A percentile compares a stretch with the other conserved stretches of the same genome.
phyloP scores from a whole-genome alignment of 2,113 vertebrate genomes.

The Hemiprocne comata region DNA sequence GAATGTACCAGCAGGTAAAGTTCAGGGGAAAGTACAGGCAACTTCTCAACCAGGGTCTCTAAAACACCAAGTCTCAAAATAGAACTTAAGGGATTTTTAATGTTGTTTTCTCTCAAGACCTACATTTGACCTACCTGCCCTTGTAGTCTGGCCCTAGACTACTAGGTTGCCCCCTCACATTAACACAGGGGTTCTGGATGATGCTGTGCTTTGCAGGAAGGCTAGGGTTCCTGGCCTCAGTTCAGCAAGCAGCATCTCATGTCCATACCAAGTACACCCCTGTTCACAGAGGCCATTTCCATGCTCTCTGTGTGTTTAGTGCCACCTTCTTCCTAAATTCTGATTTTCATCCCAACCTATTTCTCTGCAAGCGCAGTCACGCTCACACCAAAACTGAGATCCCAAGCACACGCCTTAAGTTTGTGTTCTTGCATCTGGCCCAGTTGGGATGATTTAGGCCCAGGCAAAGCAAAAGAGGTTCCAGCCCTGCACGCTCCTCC shows the following conservation, averaged over 20 bases:
- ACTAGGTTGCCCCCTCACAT: not conserved
- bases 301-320: not conserved
- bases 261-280: rapidly evolving
- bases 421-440: not conserved
- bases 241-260: not conserved
- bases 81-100: not conserved
- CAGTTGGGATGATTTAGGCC: not conserved
- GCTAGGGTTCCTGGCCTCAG: not conserved
- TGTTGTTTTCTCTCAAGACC: not conserved
- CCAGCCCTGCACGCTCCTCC: not conserved
- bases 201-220: not conserved
- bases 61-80: not conserved
- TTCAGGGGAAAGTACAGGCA: conserved; percentile 57
- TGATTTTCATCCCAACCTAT: not conserved
- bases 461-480: not conserved
- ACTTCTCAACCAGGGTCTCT: conserved; percentile 29
- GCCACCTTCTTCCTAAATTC: not conserved
- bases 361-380: not conserved
- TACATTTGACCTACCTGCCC: not conserved
- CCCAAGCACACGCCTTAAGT: not conserved
- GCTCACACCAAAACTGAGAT: not conserved
- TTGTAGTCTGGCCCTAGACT: not conserved
- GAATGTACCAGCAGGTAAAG: conserved; percentile 72
- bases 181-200: not conserved
- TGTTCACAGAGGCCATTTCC: not conserved